Evolutionary conservation across 2,797 vertebrate genomes (phyloP).

Genomic region (Avahi laniger): DNA sequence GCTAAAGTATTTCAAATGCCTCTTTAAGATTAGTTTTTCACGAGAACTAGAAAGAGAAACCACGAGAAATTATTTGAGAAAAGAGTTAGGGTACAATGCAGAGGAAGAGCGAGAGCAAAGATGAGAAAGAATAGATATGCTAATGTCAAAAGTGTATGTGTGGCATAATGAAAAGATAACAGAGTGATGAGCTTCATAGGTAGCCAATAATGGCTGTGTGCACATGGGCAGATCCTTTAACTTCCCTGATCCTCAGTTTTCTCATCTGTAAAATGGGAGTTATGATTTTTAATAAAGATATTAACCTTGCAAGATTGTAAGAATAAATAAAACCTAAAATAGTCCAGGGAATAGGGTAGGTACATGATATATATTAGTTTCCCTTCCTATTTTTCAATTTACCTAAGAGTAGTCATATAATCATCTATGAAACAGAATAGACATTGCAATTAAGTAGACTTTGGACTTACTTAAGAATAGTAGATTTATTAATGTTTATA

Average conservation of each 20-base stretch:
- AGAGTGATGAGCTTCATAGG: background rate
- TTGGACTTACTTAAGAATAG: background rate
- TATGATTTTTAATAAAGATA: background rate
- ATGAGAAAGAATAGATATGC: background rate
- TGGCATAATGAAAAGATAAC: background rate
- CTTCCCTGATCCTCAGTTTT: background rate
- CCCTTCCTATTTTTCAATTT: background rate
- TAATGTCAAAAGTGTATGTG: background rate
- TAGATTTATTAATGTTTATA: background rate
- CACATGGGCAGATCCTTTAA: background rate
- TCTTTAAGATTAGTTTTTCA: background rate
- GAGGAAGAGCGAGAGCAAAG: background rate
- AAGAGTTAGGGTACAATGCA: background rate
- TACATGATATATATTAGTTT: background rate
- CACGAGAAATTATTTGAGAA: background rate
- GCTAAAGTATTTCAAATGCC: background rate
- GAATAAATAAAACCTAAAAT: constrained; percentile 6
- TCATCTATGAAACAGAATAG: background rate
- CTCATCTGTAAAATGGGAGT: background rate
- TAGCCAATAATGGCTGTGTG: background rate
- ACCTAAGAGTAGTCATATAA: background rate
- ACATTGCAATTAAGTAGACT: background rate
- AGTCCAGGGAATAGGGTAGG: background rate
- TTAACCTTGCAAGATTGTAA: background rate
- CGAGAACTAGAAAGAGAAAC: background rate